A percentile compares a stretch with the other conserved stretches of the same genome.
phyloP scores from a whole-genome alignment of 2,888 invertebrate species.

The Bhutanitis thaidina region DNA sequence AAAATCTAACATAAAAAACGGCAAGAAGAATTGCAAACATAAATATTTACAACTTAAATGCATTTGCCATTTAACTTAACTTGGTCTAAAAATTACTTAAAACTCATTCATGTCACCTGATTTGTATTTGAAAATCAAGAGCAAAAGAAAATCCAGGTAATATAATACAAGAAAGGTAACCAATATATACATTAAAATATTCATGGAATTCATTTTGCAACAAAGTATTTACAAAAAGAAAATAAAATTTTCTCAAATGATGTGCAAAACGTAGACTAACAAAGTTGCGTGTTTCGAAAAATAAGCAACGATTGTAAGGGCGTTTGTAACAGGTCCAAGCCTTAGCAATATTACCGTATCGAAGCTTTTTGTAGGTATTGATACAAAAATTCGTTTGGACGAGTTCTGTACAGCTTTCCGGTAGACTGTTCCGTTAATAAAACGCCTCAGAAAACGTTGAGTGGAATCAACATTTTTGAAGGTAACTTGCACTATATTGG shows the following conservation, averaged over 20 bases:
- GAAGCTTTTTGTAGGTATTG: conserved; percentile 28
- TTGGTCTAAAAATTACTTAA: background rate
- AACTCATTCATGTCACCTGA: background rate
- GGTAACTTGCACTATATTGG: conserved; percentile 64
- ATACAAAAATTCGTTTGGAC: conserved; percentile 45
- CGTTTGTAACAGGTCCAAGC: conserved; percentile 45
- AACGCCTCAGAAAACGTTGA: conserved; percentile 78
- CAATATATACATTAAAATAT: background rate
- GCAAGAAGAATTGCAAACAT: conserved; percentile 37
- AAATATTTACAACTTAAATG: conserved; percentile 31
- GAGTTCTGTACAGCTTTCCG: conserved; percentile 49
- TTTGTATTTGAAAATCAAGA: background rate
- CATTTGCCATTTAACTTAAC: conserved; percentile 13
- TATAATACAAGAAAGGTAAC: conserved; percentile 21
- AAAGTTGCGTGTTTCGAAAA: conserved; percentile 20
- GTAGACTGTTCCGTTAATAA: conserved; percentile 51
- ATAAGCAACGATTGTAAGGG: conserved; percentile 46
- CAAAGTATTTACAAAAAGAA: conserved; percentile 44
- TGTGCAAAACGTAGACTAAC: conserved; percentile 1
- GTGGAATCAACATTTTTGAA: conserved; percentile 75
- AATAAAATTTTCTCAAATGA: conserved; percentile 15
- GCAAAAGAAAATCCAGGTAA: background rate
- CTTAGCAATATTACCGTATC: conserved; percentile 28
- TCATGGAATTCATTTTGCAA: background rate
- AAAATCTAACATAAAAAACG: conserved; percentile 36